These are phyloP conservation scores for Struthio camelus DNA, from an alignment of 2,113 vertebrate species.

Conservation along the genomic window DNA sequence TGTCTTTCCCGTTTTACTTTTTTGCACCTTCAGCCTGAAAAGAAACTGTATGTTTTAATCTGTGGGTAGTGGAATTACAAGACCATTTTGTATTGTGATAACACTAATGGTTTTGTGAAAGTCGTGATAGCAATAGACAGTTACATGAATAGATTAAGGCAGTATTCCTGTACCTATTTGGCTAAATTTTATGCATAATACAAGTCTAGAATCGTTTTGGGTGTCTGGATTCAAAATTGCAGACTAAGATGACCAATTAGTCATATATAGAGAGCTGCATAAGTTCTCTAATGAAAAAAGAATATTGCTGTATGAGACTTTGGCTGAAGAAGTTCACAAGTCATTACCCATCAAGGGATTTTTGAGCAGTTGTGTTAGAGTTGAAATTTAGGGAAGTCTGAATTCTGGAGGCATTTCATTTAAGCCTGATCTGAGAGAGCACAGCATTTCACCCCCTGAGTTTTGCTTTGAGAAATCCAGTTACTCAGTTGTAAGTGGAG, in stretches of 20 bases:
- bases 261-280: neutral
- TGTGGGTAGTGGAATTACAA: neutral
- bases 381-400: neutral
- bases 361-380: neutral
- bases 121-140: neutral
- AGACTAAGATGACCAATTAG: neutral
- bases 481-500: neutral
- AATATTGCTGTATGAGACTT: rapidly evolving
- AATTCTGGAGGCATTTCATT: neutral
- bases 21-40: neutral
- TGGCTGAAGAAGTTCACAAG: neutral
- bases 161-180: neutral
- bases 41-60: neutral
- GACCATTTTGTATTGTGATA: neutral
- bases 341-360: neutral
- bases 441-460: neutral
- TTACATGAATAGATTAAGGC: neutral
- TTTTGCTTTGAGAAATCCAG: neutral
- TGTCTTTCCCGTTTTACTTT: neutral
- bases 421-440: neutral
- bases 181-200: neutral
- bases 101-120: neutral
- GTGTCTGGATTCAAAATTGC: neutral
- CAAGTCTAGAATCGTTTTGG: neutral
- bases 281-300: neutral